phyloP scores from a whole-genome alignment of 2,113 vertebrate genomes.

The Oryzias woworae region DNA sequence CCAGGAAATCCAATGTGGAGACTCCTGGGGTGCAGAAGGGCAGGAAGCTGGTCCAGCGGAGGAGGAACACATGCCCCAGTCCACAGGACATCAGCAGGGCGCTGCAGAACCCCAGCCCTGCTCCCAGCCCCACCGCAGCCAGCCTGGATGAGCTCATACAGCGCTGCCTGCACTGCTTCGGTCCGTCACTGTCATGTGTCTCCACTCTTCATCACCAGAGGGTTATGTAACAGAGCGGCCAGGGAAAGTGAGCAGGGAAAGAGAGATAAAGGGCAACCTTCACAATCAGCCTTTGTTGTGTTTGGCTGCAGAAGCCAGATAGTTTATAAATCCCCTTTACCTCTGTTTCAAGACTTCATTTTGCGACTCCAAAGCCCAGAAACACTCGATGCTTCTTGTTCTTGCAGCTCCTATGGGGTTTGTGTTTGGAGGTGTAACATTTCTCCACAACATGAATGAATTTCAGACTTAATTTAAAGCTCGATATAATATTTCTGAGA shows the following conservation, averaged over 20 bases:
- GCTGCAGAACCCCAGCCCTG: constrained; percentile 75
- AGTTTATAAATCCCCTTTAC: constrained; percentile 3
- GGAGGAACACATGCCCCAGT: constrained; percentile 89
- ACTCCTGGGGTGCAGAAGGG: constrained; percentile 58
- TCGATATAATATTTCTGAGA: too few relatives aligned
- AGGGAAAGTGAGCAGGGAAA: constrained; percentile 34
- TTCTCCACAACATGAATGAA: too few relatives aligned
- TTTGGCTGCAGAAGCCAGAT: constrained; percentile 25
- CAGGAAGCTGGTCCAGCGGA: constrained; percentile 72
- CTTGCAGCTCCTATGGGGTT: too few relatives aligned
- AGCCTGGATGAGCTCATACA: constrained; percentile 87
- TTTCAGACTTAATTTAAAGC: too few relatives aligned
- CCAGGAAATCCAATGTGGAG: constrained; percentile 75
- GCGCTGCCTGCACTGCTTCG: constrained; percentile 85
- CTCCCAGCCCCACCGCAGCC: constrained; percentile 76
- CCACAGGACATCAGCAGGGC: constrained; percentile 85
- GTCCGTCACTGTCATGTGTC: constrained; percentile 68
- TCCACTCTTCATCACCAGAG: constrained; percentile 38
- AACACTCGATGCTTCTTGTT: too few relatives aligned
- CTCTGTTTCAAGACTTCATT: constrained; percentile 3
- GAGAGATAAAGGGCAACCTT: constrained; percentile 50
- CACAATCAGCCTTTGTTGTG: constrained; percentile 69
- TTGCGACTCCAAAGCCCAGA: constrained; percentile 12
- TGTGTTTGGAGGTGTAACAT: too few relatives aligned
- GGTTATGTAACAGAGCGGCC: constrained; percentile 63